Evolutionary conservation across 2,888 invertebrate genomes (phyloP).

Genomic region (Thyatira batis): DNA sequence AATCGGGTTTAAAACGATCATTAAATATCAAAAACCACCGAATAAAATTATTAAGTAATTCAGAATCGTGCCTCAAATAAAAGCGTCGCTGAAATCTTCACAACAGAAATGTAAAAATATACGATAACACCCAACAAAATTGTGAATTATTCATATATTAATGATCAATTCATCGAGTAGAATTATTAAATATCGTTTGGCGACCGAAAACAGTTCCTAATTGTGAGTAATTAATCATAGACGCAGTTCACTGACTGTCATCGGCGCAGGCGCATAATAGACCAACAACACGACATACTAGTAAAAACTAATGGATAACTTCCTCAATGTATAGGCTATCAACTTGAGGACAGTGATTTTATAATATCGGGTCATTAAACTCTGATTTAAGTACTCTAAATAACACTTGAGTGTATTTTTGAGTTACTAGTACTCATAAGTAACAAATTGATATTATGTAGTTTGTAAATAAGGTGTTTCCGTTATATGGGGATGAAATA

Average conservation of each 20-base stretch:
- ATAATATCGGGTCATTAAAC: constrained; percentile 30
- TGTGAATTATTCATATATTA: not conserved
- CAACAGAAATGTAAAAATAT: not conserved
- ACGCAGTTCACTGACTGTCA: not conserved
- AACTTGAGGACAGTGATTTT: constrained; percentile 18
- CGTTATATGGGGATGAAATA: too few species aligned
- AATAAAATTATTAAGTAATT: not conserved
- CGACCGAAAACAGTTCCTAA: not conserved
- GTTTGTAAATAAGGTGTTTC: not conserved
- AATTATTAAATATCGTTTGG: not conserved
- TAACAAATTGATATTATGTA: not conserved
- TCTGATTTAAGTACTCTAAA: not conserved
- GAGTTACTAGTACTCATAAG: too few species aligned
- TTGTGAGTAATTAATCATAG: not conserved
- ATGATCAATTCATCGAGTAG: not conserved
- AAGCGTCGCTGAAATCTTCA: not conserved
- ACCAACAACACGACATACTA: not conserved
- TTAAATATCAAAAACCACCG: not conserved
- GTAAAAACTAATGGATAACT: constrained; percentile 12
- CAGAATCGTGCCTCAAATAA: not conserved
- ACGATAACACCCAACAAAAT: not conserved
- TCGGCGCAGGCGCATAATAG: not conserved
- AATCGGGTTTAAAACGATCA: too few species aligned
- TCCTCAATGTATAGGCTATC: constrained; percentile 23
- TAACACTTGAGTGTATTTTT: not conserved